Percentiles rank a stretch among this genome's conserved stretches.
phyloP scores from a whole-genome alignment of 2,113 vertebrate species.

The Ariopsis seemanni region DNA sequence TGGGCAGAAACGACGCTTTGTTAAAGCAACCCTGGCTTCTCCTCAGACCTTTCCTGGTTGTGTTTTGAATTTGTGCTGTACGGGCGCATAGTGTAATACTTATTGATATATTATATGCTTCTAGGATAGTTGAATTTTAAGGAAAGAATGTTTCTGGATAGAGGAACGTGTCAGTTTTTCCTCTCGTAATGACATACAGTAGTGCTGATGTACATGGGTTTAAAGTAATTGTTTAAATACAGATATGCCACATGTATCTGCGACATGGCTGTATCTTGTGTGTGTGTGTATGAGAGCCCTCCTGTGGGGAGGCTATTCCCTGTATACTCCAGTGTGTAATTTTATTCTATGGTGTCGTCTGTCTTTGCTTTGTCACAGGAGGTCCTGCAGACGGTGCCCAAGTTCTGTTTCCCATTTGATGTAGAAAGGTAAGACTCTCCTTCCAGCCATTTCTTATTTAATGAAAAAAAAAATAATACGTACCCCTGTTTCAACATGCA shows the following conservation, averaged over 20 bases:
- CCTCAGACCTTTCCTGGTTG: background rate
- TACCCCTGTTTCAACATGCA: background rate
- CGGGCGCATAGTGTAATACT: background rate
- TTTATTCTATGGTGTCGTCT: conserved; percentile 59
- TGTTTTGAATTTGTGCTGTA: background rate
- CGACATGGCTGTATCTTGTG: background rate
- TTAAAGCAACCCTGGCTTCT: too few relatives aligned
- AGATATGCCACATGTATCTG: background rate
- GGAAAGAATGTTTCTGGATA: background rate
- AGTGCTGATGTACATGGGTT: background rate
- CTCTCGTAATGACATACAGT: background rate
- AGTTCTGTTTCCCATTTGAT: conserved; percentile 99
- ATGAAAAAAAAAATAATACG: background rate
- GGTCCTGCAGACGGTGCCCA: conserved; percentile 89
- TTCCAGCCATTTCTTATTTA: background rate
- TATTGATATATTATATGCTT: too few relatives aligned
- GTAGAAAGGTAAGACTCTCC: conserved; percentile 83
- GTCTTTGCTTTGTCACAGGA: conserved; percentile 78
- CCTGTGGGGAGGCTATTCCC: background rate
- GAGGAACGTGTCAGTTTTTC: background rate
- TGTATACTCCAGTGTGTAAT: conserved; percentile 35
- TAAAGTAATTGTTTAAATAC: background rate
- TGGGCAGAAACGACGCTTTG: background rate
- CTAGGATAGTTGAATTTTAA: background rate
- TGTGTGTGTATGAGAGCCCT: background rate